phyloP scores from a whole-genome alignment of 2,888 invertebrate genomes.

The Dryomyza anilis region DNA sequence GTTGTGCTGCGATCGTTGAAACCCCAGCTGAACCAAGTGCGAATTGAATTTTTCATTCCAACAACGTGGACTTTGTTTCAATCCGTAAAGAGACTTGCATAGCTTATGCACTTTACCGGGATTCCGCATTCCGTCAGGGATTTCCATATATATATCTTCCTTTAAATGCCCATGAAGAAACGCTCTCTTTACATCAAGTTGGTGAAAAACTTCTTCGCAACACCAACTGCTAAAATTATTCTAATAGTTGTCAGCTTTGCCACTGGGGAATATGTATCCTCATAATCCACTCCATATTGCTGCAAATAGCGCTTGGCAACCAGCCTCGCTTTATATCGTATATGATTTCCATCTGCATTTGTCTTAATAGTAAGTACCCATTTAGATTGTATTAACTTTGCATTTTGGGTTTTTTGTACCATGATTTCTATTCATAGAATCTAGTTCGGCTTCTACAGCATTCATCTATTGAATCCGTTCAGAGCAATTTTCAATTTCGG shows the following conservation, averaged over 20 bases:
- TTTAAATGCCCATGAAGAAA: not conserved
- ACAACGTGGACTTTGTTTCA: not conserved
- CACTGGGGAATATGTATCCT: not conserved
- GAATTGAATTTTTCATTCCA: conserved; percentile 2
- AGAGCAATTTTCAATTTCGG: not conserved
- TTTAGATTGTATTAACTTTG: not conserved
- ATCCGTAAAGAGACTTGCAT: not conserved
- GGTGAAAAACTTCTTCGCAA: not conserved
- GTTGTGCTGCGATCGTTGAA: no score
- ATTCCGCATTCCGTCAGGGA: no score
- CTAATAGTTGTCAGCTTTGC: not conserved
- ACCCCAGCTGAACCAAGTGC: not conserved
- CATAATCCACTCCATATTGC: not conserved
- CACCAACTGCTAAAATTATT: no score
- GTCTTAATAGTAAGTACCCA: not conserved
- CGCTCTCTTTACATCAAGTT: not conserved
- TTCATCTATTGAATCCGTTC: not conserved
- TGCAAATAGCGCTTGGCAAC: not conserved
- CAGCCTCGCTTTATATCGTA: no score
- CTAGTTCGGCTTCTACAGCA: not conserved
- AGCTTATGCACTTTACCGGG: not conserved
- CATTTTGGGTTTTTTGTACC: not conserved
- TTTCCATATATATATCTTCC: no score
- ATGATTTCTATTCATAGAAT: not conserved
- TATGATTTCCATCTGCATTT: not conserved